A percentile compares a stretch with the other conserved stretches of the same genome.
Evolutionary conservation across 2,797 vertebrate species (phyloP).

Genomic region (Trichosurus vulpecula): DNA sequence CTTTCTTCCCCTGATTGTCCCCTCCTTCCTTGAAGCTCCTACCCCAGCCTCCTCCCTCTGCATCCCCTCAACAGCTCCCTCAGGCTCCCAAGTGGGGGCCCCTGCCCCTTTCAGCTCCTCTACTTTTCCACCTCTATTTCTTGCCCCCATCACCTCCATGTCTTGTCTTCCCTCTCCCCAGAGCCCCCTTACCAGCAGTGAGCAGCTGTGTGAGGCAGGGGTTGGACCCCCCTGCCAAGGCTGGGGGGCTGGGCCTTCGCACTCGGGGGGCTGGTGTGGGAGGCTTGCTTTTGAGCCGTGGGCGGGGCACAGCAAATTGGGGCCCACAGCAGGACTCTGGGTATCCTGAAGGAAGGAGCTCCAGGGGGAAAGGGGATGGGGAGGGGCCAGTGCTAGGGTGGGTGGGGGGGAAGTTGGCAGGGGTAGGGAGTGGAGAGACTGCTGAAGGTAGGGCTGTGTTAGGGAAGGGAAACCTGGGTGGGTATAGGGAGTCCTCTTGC

Average conservation of each 20-base stretch:
- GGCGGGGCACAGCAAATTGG: conserved; percentile 56
- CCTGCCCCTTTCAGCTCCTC: neutral
- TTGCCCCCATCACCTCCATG: neutral
- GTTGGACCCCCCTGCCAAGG: conserved; percentile 55
- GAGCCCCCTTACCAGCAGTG: conserved; percentile 75
- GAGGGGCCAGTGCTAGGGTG: conserved; percentile 61
- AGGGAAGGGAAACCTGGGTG: conserved; percentile 86
- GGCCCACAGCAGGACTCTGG: conserved; percentile 57
- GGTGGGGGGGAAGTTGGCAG: conserved; percentile 62
- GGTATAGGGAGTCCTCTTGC: conserved; percentile 80
- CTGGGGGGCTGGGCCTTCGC: conserved; percentile 31
- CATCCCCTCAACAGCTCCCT: neutral
- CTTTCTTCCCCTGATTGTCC: neutral
- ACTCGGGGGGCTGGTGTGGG: conserved; percentile 33
- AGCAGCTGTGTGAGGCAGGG: conserved; percentile 91
- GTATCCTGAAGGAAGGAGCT: conserved; percentile 74
- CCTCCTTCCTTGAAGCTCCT: neutral
- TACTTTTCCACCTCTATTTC: neutral
- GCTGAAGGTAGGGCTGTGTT: conserved; percentile 82
- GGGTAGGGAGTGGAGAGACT: conserved; percentile 77
- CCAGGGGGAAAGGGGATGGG: conserved; percentile 43
- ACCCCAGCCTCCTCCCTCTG: neutral
- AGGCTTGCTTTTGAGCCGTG: conserved; percentile 52
- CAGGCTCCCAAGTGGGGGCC: neutral
- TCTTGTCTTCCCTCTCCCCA: neutral